Conservation (phyloP, 2,113 vertebrate genomes). For the Orientallactaga bullata region DNA sequence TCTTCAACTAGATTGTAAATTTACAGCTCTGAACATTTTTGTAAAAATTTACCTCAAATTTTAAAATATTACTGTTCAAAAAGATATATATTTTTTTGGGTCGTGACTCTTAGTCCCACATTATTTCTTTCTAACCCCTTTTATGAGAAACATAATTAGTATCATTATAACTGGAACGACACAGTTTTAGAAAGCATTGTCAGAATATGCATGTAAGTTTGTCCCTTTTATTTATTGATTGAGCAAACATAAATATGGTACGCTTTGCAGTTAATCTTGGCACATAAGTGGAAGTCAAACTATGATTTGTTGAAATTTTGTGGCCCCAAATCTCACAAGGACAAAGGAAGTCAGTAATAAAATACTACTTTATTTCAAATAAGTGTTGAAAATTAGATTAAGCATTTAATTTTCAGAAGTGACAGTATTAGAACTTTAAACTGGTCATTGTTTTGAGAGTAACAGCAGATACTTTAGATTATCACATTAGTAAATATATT, state of each 20-base stretch:
- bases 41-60: conserved; percentile 59
- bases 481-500: conserved; percentile 56
- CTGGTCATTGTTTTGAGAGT: conserved; percentile 48
- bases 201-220: conserved; percentile 33
- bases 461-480: conserved; percentile 5
- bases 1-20: conserved; percentile 47
- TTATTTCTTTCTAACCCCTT: conserved; percentile 83
- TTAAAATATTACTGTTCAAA: conserved; percentile 45
- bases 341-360: conserved; percentile 73
- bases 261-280: conserved; percentile 43
- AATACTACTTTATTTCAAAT: conserved; percentile 67
- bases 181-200: conserved; percentile 48
- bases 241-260: conserved; percentile 49
- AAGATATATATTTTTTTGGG: conserved; percentile 59
- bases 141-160: conserved; percentile 56
- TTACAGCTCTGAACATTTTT: conserved; percentile 38
- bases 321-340: conserved; percentile 50
- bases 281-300: conserved; percentile 69
- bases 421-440: conserved; percentile 61
- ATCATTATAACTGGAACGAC: conserved; percentile 53
- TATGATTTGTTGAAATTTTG: conserved; percentile 66
- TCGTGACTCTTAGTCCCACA: conserved; percentile 50
- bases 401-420: conserved; percentile 67
- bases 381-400: conserved; percentile 63
- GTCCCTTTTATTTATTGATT: conserved; percentile 34